Percentiles rank a stretch among this genome's conserved stretches.
phyloP scores from a whole-genome alignment of 2,888 invertebrate genomes.

The Acrobasis repandana region DNA sequence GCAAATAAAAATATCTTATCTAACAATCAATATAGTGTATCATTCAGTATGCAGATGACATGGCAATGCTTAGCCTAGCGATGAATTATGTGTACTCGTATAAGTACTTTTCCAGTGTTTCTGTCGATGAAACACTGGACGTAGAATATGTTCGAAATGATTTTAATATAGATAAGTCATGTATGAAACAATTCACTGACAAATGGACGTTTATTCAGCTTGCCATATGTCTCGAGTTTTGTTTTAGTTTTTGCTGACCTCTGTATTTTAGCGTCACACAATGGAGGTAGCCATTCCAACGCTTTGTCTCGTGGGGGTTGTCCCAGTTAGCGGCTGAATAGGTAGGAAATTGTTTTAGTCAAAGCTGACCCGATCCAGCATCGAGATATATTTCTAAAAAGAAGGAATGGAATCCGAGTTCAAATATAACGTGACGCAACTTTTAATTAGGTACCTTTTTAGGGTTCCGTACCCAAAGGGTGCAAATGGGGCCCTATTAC shows the following conservation, averaged over 20 bases:
- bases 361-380: neutral
- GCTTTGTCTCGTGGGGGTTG: constrained; percentile 21
- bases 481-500: no score
- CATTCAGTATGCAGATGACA: no score
- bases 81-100: no score
- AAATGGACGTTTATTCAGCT: constrained; percentile 3
- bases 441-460: no score
- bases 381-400: neutral
- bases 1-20: no score
- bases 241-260: constrained; percentile 24
- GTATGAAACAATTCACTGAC: neutral
- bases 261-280: constrained; percentile 29
- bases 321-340: constrained; percentile 25
- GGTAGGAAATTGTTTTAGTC: constrained; percentile 17
- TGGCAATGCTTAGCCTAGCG: no score
- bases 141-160: no score
- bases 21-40: no score
- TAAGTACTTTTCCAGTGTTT: no score
- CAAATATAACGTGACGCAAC: neutral
- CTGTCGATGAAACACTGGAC: no score
- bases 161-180: no score
- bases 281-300: constrained; percentile 21
- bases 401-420: neutral
- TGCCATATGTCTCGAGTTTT: constrained; percentile 28
- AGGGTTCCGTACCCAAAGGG: no score